A percentile compares a stretch with the other conserved stretches of the same genome.
These are phyloP conservation scores for Lutraria rhynchaena DNA, from an alignment of 1,140 invertebrate species.

Conservation along the genomic window DNA sequence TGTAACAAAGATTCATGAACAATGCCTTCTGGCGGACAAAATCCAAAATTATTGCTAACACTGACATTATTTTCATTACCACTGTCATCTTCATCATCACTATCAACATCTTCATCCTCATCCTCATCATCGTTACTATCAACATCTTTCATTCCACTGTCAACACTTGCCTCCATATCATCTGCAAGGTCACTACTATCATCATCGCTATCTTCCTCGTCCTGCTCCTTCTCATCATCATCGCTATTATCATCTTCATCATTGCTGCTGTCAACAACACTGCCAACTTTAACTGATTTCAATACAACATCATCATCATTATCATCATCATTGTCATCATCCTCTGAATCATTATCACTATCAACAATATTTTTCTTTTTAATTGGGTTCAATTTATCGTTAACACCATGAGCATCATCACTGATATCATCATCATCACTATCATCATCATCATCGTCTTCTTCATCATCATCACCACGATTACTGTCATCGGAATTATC, in stretches of 20 bases:
- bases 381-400: no score
- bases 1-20: constrained; percentile 51
- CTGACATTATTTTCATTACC: neutral
- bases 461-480: neutral
- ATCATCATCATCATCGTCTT: neutral
- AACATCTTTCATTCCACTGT: neutral
- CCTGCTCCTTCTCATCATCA: neutral
- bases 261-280: neutral
- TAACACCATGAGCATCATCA: constrained; percentile 1
- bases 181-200: constrained; percentile 8
- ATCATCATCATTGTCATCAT: constrained; percentile 8
- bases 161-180: neutral
- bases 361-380: no score
- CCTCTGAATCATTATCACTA: neutral
- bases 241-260: neutral
- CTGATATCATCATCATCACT: no score
- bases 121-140: neutral
- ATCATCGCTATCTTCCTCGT: constrained; percentile 5
- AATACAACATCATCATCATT: constrained; percentile 3
- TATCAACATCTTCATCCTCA: constrained; percentile 11
- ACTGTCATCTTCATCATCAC: neutral
- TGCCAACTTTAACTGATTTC: no score
- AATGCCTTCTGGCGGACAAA: constrained; percentile 43
- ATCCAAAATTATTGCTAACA: constrained; percentile 14
- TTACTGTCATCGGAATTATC: neutral